Percentiles rank a stretch among this genome's conserved stretches.
Conservation (phyloP, 2,797 vertebrate species). For the Triplophysa yarkandensis region DNA sequence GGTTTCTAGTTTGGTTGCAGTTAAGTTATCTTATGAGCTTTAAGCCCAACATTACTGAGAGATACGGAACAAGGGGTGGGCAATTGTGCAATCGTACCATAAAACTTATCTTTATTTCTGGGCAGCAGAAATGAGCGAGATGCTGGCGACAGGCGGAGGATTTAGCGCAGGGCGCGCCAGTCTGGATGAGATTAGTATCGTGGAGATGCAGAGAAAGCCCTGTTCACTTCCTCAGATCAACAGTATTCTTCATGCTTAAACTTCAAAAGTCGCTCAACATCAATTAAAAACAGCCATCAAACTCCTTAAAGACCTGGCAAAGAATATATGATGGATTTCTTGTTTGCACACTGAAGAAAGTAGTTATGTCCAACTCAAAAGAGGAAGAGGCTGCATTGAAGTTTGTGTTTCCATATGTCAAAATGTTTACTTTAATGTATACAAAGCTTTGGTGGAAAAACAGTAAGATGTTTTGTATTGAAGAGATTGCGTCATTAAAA, state of each 20-base stretch:
- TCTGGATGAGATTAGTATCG: constrained; percentile 58
- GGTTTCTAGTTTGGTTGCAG: constrained; percentile 14
- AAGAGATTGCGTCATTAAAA: not conserved
- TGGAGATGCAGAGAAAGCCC: constrained; percentile 45
- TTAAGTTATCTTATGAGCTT: constrained; percentile 23
- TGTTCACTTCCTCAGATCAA: constrained; percentile 53
- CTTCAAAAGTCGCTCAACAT: constrained; percentile 53
- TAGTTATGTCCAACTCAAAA: constrained; percentile 23
- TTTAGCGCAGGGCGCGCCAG: constrained; percentile 49
- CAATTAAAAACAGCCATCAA: constrained; percentile 53
- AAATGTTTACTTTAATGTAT: constrained; percentile 14
- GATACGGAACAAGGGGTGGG: constrained; percentile 21
- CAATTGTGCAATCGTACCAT: constrained; percentile 29
- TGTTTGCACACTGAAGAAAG: constrained; percentile 34
- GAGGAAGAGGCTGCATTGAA: constrained; percentile 15
- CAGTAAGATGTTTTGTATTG: not conserved
- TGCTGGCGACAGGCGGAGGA: constrained; percentile 29
- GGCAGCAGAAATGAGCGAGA: constrained; percentile 40
- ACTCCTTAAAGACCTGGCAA: constrained; percentile 45
- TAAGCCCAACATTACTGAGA: constrained; percentile 12
- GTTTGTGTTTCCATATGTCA: not conserved
- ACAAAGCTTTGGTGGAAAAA: constrained; percentile 1
- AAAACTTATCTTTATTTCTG: constrained; percentile 50
- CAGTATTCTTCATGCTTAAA: constrained; percentile 46
- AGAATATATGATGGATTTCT: constrained; percentile 50